Evolutionary conservation across 2,888 invertebrate species (phyloP).

Genomic region (Rhingia rostrata): DNA sequence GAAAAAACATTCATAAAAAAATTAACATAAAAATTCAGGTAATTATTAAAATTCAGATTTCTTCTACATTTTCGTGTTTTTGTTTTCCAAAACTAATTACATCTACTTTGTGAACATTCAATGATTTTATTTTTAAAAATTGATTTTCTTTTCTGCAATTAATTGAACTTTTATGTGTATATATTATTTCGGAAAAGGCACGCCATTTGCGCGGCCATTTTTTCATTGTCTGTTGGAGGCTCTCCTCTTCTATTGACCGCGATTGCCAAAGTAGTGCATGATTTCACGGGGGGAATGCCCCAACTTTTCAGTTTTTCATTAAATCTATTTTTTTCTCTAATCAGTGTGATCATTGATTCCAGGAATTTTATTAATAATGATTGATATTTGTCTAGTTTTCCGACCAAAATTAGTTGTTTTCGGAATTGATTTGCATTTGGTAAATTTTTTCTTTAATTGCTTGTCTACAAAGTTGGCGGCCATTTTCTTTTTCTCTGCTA

Average conservation of each 20-base stretch:
- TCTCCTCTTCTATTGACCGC: conserved; percentile 43
- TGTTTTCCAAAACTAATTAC: background rate
- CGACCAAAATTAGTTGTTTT: background rate
- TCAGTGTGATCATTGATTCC: background rate
- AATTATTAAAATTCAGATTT: conserved; percentile 26
- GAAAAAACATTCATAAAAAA: conserved; percentile 38
- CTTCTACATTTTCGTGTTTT: background rate
- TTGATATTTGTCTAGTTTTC: background rate
- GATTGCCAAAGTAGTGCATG: conserved; percentile 18
- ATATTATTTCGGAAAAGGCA: conserved; percentile 56
- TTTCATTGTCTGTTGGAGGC: conserved; percentile 68
- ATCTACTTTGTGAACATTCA: background rate
- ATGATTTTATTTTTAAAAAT: conserved; percentile 4
- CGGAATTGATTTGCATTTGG: background rate
- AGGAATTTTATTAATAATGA: no score
- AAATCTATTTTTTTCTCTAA: background rate
- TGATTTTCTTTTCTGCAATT: conserved; percentile 38
- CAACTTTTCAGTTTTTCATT: background rate
- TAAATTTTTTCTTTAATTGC: conserved; percentile 23
- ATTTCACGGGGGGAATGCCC: conserved; percentile 23
- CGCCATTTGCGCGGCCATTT: conserved; percentile 74
- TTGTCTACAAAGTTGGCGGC: conserved; percentile 35
- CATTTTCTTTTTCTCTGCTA: conserved; percentile 65
- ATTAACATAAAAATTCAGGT: conserved; percentile 44
- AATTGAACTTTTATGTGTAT: conserved; percentile 43